Evolutionary conservation across 2,113 vertebrate genomes (phyloP).

Genomic region (Antigone vipio): DNA sequence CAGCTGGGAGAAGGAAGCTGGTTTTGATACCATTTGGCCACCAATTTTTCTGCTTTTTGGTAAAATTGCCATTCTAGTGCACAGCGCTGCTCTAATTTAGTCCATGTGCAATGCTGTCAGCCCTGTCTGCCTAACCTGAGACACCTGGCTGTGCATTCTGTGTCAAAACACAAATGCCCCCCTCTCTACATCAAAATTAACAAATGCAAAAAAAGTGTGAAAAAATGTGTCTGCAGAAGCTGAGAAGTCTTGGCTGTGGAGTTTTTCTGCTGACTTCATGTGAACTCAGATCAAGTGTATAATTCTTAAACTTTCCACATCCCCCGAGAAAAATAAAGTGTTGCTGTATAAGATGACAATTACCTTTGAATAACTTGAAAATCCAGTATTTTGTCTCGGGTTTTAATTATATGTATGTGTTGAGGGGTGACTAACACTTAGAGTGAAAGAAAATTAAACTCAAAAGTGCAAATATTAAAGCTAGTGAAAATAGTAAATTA

Average conservation of each 20-base stretch:
- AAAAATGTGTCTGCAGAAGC: background rate
- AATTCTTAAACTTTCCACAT: background rate
- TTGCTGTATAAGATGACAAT: background rate
- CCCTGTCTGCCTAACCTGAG: background rate
- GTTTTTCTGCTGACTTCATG: background rate
- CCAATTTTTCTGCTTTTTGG: background rate
- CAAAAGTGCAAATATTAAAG: background rate
- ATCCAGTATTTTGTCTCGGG: background rate
- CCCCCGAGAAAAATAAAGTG: background rate
- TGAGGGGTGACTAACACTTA: background rate
- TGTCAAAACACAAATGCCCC: background rate
- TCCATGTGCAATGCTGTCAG: background rate
- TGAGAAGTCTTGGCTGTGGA: background rate
- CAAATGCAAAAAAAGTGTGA: background rate
- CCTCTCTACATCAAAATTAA: background rate
- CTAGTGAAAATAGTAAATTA: background rate
- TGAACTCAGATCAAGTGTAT: background rate
- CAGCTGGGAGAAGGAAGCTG: background rate
- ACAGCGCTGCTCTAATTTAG: background rate
- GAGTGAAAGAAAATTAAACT: background rate
- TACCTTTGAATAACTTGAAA: background rate
- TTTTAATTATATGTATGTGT: background rate
- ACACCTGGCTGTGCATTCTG: background rate
- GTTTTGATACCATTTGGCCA: background rate
- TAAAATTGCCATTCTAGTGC: background rate